Conservation (phyloP, 2,797 vertebrate genomes). For the Bovichtus diacanthus region DNA sequence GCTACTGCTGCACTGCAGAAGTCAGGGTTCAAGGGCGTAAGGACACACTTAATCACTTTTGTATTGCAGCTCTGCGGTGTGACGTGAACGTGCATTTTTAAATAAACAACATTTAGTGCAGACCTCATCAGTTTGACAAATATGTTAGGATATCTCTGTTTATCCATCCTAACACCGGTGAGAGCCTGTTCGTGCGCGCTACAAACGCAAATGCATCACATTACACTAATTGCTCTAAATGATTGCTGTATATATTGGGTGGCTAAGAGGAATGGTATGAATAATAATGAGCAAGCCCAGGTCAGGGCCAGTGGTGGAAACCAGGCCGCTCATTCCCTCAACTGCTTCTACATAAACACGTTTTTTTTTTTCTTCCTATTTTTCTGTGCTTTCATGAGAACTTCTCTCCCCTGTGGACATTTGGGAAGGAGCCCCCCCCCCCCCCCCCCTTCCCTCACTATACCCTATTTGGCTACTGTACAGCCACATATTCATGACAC, state of each 20-base stretch:
- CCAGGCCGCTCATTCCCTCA: constrained; percentile 58
- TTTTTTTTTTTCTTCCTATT: constrained; percentile 44
- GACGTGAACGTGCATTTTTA: neutral
- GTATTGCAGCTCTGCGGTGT: neutral
- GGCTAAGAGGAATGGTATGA: constrained; percentile 68
- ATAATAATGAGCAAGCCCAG: constrained; percentile 66
- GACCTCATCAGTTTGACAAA: constrained; percentile 23
- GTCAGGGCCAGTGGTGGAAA: constrained; percentile 60
- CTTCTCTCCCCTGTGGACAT: constrained; percentile 55
- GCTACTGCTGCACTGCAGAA: constrained; percentile 19
- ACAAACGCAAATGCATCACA: constrained; percentile 55
- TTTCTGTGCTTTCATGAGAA: constrained; percentile 67
- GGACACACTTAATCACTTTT: neutral
- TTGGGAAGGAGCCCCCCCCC: constrained; percentile 33
- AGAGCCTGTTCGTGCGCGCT: constrained; percentile 39
- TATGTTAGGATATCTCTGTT: constrained; percentile 33
- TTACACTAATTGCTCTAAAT: constrained; percentile 62
- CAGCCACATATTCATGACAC: constrained; percentile 69
- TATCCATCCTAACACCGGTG: constrained; percentile 33
- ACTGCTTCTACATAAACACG: constrained; percentile 67
- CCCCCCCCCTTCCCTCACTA: constrained; percentile 5
- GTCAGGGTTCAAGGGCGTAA: neutral
- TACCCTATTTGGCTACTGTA: constrained; percentile 70
- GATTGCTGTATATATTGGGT: constrained; percentile 64
- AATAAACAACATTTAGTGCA: neutral